Evolutionary conservation across 2,113 vertebrate species (phyloP).

Genomic region (Pelodiscus sinensis): DNA sequence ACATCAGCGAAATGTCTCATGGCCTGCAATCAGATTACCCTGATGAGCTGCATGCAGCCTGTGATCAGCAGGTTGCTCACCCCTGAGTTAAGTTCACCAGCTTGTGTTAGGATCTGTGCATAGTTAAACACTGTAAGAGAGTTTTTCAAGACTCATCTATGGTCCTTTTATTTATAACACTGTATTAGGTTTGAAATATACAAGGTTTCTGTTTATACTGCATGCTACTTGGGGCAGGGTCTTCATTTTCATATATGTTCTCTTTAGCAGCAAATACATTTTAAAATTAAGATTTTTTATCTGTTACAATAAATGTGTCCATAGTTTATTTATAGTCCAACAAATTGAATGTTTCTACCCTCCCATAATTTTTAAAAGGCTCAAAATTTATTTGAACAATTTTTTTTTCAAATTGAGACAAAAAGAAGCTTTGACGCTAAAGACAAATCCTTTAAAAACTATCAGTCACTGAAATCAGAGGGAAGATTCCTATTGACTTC

Average conservation of each 20-base stretch:
- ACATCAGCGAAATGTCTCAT: too few relatives aligned
- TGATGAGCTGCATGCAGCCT: too few relatives aligned
- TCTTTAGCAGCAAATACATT: neutral
- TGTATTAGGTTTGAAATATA: neutral
- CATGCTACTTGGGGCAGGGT: neutral
- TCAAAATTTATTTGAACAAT: neutral
- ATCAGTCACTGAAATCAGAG: neutral
- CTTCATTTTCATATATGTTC: neutral
- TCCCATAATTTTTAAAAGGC: neutral
- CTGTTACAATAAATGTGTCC: neutral
- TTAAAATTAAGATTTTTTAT: neutral
- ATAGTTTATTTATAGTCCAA: neutral
- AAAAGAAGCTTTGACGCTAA: neutral
- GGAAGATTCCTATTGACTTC: neutral
- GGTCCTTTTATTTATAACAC: neutral
- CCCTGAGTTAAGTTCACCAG: neutral
- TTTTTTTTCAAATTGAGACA: neutral
- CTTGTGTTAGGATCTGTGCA: neutral
- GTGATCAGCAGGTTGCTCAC: too few relatives aligned
- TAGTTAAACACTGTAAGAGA: neutral
- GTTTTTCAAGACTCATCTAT: neutral
- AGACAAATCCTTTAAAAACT: neutral
- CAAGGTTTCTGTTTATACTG: neutral
- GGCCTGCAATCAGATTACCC: too few relatives aligned
- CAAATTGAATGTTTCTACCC: neutral